Evolutionary conservation across 1,140 invertebrate genomes (phyloP).

Genomic region (Hycleus cichorii): DNA sequence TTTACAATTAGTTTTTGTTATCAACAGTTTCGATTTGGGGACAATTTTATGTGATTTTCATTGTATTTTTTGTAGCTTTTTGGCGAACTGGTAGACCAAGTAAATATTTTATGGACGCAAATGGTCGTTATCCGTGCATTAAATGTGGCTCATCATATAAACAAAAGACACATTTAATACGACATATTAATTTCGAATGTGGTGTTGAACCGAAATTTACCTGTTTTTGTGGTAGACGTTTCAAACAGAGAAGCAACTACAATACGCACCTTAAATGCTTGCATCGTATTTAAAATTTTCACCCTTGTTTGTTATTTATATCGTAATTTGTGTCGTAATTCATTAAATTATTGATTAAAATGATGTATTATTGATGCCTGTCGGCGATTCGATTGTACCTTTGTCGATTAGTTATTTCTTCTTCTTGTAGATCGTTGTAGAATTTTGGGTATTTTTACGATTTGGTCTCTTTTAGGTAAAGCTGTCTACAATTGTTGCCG

Average conservation of each 20-base stretch:
- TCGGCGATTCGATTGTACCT: too few species aligned
- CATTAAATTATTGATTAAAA: too few species aligned
- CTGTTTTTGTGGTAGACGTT: slow-evolving; percentile 44
- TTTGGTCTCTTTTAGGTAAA: too few species aligned
- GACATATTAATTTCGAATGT: slow-evolving; percentile 51
- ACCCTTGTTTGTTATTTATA: slow-evolving; percentile 1
- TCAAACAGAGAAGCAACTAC: slow-evolving; percentile 45
- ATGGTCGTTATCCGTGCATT: slow-evolving; percentile 36
- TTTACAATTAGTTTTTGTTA: too few species aligned
- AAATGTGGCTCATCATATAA: slow-evolving; percentile 50
- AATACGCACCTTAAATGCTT: slow-evolving; percentile 28
- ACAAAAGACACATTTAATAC: slow-evolving; percentile 41
- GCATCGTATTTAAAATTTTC: slow-evolving; percentile 14
- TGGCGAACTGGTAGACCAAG: slow-evolving; percentile 12
- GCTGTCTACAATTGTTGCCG: not conserved
- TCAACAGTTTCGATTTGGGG: too few species aligned
- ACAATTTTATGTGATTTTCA: too few species aligned
- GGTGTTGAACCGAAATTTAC: slow-evolving; percentile 47
- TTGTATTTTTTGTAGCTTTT: not conserved
- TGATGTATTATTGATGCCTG: too few species aligned
- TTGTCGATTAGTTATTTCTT: too few species aligned
- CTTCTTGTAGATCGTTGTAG: too few species aligned
- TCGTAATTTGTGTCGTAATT: not conserved
- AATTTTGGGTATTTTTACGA: too few species aligned
- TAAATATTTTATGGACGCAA: slow-evolving; percentile 25